Base-by-base conservation (phyloP, 2,888 invertebrate species). In the Onchidella celtica region DNA sequence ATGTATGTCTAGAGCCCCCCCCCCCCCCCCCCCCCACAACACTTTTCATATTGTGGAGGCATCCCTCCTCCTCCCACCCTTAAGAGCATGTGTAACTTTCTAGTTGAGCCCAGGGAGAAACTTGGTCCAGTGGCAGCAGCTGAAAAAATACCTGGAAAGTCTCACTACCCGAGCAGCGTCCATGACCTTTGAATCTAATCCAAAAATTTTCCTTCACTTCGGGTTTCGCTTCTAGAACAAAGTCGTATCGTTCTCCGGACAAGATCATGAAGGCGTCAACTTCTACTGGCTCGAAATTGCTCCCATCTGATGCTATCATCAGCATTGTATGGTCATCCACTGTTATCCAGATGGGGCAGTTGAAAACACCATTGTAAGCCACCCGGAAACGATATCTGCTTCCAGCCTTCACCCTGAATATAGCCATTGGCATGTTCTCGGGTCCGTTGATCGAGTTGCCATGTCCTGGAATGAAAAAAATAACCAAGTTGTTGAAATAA, bases 101-200 rank as follows among this genome's bases (percentile, higher is more conserved):
- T n/a, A n/a, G n/a, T n/a, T n/a, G n/a, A n/a, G n/a, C n/a, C n/a
- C n/a, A n/a, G n/a, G n/a, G n/a, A n/a, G n/a, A n/a, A n/a, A n/a
- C n/a, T n/a, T n/a, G n/a, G n/a, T n/a, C n/a, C n/a, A n/a, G n/a
- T n/a, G n/a, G n/a, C n/a, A n/a, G n/a, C n/a, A n/a, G n/a, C n/a
- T n/a, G n/a, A n/a, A n/a, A n/a, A n/a, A n/a, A n/a, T n/a, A n/a
- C n/a, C n/a, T n/a, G n/a, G n/a, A n/a, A n/a, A n/a, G n/a, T n/a
- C n/a, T n/a, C 0, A 57, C 1, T 17, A 27, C 27, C 32, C 32
- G 3, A 6, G 36, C 77, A 77, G 6, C 77, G 68, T n/a, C 57
- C 65, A 36, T 97, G 94, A 0, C 98, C 98, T 55, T 96, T 95
- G 89, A 96, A 96, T 55, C 97, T 95, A 82, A 98, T 96, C 97